A percentile compares a stretch with the other conserved stretches of the same genome.
phyloP scores from a whole-genome alignment of 2,113 vertebrate species.

The Trogon surrucura region DNA sequence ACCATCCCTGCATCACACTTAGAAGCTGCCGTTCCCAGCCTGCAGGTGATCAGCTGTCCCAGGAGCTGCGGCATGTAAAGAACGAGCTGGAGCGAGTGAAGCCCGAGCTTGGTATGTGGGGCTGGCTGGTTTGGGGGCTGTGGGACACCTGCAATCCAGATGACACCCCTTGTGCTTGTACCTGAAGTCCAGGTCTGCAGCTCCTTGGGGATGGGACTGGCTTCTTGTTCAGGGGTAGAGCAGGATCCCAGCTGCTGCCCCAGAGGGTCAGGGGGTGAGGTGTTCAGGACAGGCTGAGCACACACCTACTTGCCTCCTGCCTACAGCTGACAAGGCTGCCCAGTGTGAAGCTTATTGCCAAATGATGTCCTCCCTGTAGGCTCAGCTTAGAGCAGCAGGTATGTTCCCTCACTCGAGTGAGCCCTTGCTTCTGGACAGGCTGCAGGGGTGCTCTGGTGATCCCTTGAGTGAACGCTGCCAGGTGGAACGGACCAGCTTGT shows the following conservation, averaged over 20 bases:
- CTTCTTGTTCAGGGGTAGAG: background rate
- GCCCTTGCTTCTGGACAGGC: background rate
- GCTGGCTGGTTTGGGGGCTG: background rate
- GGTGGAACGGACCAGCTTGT: background rate
- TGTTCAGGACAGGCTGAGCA: background rate
- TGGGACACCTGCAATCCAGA: background rate
- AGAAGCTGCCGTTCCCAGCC: background rate
- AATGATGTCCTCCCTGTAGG: background rate
- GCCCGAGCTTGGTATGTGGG: background rate
- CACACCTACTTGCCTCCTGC: background rate
- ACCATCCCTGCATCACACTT: background rate
- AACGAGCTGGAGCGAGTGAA: background rate
- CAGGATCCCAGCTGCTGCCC: background rate
- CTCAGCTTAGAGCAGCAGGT: slow-evolving; percentile 36
- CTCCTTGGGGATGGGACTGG: background rate
- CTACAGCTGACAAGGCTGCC: slow-evolving; percentile 15
- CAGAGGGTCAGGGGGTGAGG: background rate
- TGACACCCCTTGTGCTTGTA: background rate
- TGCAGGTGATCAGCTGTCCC: background rate
- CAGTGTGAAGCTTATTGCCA: background rate
- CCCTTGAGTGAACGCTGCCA: background rate
- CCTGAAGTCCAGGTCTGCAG: background rate
- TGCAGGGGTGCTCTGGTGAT: background rate
- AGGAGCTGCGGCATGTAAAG: background rate
- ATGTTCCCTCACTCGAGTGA: background rate